These are phyloP conservation scores for Macrochelys suwanniensis DNA, from an alignment of 2,797 vertebrate genomes.

Conservation along the genomic window DNA sequence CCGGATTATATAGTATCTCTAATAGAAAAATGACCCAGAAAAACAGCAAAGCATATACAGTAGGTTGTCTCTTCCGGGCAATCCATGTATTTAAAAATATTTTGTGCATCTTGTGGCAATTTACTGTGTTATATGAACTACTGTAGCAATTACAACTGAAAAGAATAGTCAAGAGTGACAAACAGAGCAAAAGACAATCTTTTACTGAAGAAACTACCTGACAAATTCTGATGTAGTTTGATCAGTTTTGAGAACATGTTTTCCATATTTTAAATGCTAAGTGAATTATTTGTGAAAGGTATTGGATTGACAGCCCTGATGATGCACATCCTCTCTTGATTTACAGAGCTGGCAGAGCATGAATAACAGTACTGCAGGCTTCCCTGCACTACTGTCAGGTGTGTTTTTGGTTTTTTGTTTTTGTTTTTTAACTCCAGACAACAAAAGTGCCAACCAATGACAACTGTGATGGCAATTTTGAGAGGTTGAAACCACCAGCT, in stretches of 20 bases:
- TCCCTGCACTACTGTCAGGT: background rate
- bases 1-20: background rate
- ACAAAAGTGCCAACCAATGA: rapidly evolving
- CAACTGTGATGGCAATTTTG: rapidly evolving
- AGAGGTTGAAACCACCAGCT: background rate
- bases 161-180: background rate
- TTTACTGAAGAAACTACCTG: background rate
- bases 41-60: background rate
- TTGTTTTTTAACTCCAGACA: rapidly evolving
- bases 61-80: background rate
- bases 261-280: background rate
- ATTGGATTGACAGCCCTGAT: background rate
- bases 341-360: background rate
- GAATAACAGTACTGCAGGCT: background rate
- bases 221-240: background rate
- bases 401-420: no score
- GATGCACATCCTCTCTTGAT: background rate
- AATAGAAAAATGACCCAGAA: background rate
- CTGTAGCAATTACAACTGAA: background rate
- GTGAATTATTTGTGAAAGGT: background rate
- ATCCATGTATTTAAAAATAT: background rate
- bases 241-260: background rate
- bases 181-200: background rate
- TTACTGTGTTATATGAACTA: background rate
- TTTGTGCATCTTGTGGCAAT: background rate